Conservation (phyloP, 1,140 invertebrate species). For the Oncopeltus fasciatus region DNA sequence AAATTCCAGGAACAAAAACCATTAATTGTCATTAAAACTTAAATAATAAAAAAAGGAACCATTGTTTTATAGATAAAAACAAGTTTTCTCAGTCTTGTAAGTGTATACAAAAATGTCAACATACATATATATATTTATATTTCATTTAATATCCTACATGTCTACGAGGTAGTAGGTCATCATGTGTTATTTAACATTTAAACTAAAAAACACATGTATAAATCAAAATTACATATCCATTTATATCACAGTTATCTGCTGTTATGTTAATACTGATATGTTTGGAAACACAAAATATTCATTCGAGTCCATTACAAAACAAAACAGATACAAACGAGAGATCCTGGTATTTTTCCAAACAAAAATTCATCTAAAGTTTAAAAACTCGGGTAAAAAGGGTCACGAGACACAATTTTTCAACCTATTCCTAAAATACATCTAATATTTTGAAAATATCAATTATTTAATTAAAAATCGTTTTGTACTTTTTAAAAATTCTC, state of each 20-base stretch:
- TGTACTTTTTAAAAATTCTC: neutral
- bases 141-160: constrained; percentile 6
- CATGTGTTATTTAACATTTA: neutral
- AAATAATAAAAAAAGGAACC: constrained; percentile 8
- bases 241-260: constrained; percentile 3
- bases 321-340: neutral
- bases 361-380: neutral
- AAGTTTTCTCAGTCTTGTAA: constrained; percentile 9
- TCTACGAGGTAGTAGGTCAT: constrained; percentile 7
- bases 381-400: constrained; percentile 8
- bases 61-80: constrained; percentile 9
- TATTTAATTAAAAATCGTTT: neutral
- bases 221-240: constrained; percentile 2
- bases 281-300: neutral
- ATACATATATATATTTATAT: constrained; percentile 8
- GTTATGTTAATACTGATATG: constrained; percentile 8
- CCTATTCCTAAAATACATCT: neutral
- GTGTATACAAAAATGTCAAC: constrained; percentile 8
- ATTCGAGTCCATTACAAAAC: neutral
- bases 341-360: neutral
- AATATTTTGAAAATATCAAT: neutral
- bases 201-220: constrained; percentile 3
- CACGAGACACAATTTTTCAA: constrained; percentile 9
- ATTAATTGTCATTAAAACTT: constrained; percentile 1
- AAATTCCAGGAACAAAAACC: constrained; percentile 8